Evolutionary conservation across 2,113 vertebrate genomes (phyloP).

Genomic region (Eulacestoma nigropectus): DNA sequence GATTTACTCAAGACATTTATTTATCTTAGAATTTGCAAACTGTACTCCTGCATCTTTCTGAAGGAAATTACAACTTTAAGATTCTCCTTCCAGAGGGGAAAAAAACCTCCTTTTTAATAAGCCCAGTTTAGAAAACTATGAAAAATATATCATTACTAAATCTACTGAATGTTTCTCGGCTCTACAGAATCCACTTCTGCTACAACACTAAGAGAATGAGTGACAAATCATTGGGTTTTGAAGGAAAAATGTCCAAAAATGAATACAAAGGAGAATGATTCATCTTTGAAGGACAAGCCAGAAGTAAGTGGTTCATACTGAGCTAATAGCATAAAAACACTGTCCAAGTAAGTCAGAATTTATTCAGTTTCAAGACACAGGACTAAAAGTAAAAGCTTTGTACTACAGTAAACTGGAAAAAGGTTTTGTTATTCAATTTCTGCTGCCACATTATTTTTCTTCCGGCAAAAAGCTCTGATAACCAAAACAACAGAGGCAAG

Average conservation of each 20-base stretch:
- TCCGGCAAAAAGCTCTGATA: not conserved
- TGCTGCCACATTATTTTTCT: not conserved
- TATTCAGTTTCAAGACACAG: not conserved
- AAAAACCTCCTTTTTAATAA: not conserved
- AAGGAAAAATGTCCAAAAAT: not conserved
- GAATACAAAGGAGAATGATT: not conserved
- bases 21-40: not conserved
- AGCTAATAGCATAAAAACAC: not conserved
- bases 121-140: not conserved
- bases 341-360: not conserved
- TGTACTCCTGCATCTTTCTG: not conserved
- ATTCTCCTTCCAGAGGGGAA: not conserved
- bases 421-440: not conserved
- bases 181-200: not conserved
- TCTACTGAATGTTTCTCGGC: not conserved
- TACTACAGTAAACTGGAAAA: not conserved
- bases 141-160: not conserved
- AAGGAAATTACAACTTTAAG: not conserved
- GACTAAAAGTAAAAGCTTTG: not conserved
- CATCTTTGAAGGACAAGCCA: not conserved
- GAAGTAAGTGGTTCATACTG: not conserved
- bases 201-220: not conserved
- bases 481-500: not conserved
- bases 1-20: not conserved
- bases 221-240: not conserved